Percentiles rank a stretch among this genome's conserved stretches.
phyloP scores from a whole-genome alignment of 2,797 vertebrate genomes.

The Cheirogaleus major region DNA sequence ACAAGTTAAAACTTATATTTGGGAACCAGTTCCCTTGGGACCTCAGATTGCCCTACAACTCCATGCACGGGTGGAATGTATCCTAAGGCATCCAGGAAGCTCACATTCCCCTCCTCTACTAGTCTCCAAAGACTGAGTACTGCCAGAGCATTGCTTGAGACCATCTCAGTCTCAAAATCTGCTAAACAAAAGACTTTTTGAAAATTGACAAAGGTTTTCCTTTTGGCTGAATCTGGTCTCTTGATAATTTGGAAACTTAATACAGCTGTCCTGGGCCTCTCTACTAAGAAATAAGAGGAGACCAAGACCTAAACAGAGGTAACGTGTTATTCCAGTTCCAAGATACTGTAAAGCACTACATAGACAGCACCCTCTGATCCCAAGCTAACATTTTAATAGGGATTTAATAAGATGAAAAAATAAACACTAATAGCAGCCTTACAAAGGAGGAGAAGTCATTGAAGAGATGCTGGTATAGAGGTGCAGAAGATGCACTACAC shows the following conservation, averaged over 20 bases:
- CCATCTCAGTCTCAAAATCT: neutral
- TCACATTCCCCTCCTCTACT: neutral
- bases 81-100: slow-evolving; percentile 43
- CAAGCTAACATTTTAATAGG: neutral
- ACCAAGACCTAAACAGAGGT: neutral
- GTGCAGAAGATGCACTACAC: neutral
- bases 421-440: neutral
- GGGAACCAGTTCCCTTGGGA: slow-evolving; percentile 58
- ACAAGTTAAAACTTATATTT: slow-evolving; percentile 75
- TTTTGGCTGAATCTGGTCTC: slow-evolving; percentile 17
- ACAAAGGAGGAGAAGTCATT: neutral
- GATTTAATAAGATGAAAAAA: neutral
- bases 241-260: slow-evolving; percentile 20
- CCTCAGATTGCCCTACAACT: slow-evolving; percentile 42
- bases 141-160: neutral
- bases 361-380: neutral
- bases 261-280: neutral
- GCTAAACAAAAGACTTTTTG: slow-evolving; percentile 30
- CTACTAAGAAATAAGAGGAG: neutral
- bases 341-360: neutral
- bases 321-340: neutral
- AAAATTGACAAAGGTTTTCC: neutral
- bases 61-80: slow-evolving; percentile 35
- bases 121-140: neutral
- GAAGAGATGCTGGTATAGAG: neutral